Base-by-base conservation (phyloP, 1,140 invertebrate species). In the Drosophila sturtevanti region DNA sequence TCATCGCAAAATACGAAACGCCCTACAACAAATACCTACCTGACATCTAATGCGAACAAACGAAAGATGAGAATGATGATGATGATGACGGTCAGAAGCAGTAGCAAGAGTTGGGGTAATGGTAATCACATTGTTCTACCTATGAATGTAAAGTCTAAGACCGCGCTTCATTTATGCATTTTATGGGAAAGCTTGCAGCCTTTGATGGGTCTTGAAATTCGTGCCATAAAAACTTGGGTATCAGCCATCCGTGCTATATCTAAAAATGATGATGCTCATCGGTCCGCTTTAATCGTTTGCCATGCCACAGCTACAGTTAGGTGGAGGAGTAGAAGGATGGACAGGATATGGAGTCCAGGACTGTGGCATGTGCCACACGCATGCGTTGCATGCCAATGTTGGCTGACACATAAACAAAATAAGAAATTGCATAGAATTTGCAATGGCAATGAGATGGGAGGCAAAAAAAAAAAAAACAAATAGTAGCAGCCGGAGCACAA, bases 301-400 rank as follows among this genome's bases (percentile, higher is more conserved):
- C 60, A 54, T 63, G 68, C 48, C 56, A 61, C 14, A 58, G 31
- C 21, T 37, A 52, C n/a, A n/a, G n/a, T n/a, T 14, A 69, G 38
- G 22, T 51, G 58, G n/a, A 48, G 56, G 21, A 16, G 37, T 4
- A 51, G 55, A 34, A n/a, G 31, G 14, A 72, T 31, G 1, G 34
- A 54, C 18, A 72, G 59, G 54, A 41, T 22, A 54, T 18, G 31
- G 41, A 41, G 60, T 44, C 41, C 63, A 78, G 52, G 74, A 55
- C 55, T 71, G 71, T 63, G 80, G 67, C 67, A 82, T 79, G 66
- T 79, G 80, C 56, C 76, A 72, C 59, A 85, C 68, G 72, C 80
- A 80, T 68, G 72, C 69, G 81, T 80, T 77, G 77, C 80, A 79
- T 76, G 54, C 76, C 72, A 81, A 77, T 72, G 78, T 54, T 66